Evolutionary conservation across 2,797 vertebrate species (phyloP), one percentile per base, ranked within the genome.

Genomic region (Schizothorax lantsangensis): DNA sequence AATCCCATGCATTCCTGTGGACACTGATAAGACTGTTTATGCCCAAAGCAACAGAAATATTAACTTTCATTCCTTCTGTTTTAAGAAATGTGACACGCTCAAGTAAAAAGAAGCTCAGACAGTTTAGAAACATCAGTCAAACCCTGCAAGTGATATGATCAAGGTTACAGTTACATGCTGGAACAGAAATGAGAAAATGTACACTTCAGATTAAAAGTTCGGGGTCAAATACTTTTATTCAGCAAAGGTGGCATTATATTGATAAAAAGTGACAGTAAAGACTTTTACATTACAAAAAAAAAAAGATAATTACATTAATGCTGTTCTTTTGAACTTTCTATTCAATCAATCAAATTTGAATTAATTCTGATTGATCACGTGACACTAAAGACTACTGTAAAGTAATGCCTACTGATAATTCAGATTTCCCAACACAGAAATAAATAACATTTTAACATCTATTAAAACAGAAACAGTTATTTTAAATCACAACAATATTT

Each of bases 111-210:
- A 79, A 23, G 4, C 54, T 83, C 17, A 74, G 12, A 62, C 26
- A 9, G 9, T 23, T 83, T 6, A 59, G n/a, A 82, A 57, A 59
- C 52, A 74, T 45, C 52, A 83, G 12, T 36, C 54, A 84, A 74
- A 74, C 26, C n/a, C 19, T n/a, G 71, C 30, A 9, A 47, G 30
- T 57, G 17, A 40, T 15, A 33, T 23, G 6, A 83, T 14, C n/a
- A 26, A 4, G 47, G 23, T 6, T 26, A 40, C 5, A 69, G 21
- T 52, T 38, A 57, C 68, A 57, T 54, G 30, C 12, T 54, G 64
- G 21, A 83, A 57, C 49, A 83, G 5, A 54, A 72, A 17, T 26
- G 8, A 82, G 30, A 38, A 52, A 69, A 68, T 3, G 11, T 36
- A 49, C 10, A 45, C 47, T 36, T 77, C 19, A 4, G 49, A 38